Percentiles rank a stretch among this genome's conserved stretches.
phyloP scores from a whole-genome alignment of 2,888 invertebrate species.

The Aleiodes testaceus region DNA sequence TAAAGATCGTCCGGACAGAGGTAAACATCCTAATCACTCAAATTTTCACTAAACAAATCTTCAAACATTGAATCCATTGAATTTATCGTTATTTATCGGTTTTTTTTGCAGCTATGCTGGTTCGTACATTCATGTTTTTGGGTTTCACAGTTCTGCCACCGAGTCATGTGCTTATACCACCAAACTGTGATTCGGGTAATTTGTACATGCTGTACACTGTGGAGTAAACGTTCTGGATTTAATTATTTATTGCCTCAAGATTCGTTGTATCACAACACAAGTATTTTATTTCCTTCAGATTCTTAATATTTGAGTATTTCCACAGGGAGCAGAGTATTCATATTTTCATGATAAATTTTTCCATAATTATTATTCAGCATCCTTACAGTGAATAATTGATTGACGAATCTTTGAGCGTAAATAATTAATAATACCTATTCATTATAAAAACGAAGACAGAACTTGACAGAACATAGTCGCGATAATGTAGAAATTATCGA shows the following conservation, averaged over 20 bases:
- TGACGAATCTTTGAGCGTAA: neutral
- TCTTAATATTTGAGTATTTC: slow-evolving; percentile 50
- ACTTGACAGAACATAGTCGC: slow-evolving; percentile 60
- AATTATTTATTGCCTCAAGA: slow-evolving; percentile 61
- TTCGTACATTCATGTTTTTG: slow-evolving; percentile 97
- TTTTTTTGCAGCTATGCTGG: slow-evolving; percentile 80
- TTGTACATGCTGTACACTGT: slow-evolving; percentile 78
- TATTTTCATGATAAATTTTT: slow-evolving; percentile 36
- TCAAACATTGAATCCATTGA: neutral
- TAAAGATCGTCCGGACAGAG: slow-evolving; percentile 88
- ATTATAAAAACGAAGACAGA: neutral
- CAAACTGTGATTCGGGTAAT: slow-evolving; percentile 78
- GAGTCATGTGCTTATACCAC: slow-evolving; percentile 84
- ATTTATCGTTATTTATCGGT: slow-evolving; percentile 13
- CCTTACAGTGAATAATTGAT: slow-evolving; percentile 13
- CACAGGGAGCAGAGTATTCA: slow-evolving; percentile 41
- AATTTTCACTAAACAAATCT: neutral
- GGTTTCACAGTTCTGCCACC: slow-evolving; percentile 93
- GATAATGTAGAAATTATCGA: slow-evolving; percentile 62
- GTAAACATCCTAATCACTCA: slow-evolving; percentile 64
- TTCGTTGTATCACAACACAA: slow-evolving; percentile 47
- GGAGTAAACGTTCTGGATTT: slow-evolving; percentile 68
- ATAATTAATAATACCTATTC: too few relatives aligned
- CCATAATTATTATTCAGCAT: slow-evolving; percentile 10
- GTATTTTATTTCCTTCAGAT: slow-evolving; percentile 41